Evolutionary conservation across 1,140 invertebrate genomes (phyloP).

Genomic region (Acromyrmex charruanus): DNA sequence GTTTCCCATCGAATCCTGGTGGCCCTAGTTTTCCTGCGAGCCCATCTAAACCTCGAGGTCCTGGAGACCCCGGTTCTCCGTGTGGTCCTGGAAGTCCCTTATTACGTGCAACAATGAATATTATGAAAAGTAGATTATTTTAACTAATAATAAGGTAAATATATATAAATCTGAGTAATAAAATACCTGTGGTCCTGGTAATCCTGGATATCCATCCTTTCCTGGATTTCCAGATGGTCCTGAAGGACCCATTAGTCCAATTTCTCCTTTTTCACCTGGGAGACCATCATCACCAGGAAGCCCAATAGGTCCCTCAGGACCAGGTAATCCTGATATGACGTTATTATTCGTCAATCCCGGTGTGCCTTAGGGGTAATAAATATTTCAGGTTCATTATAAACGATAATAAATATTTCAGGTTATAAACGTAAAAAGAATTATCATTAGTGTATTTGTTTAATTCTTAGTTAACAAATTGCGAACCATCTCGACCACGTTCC

Average conservation of each 20-base stretch:
- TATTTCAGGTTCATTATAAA: not conserved
- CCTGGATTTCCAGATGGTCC: slow-evolving; percentile 80
- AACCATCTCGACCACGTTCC: slow-evolving; percentile 76
- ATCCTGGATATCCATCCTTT: slow-evolving; percentile 77
- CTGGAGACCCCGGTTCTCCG: slow-evolving; percentile 80
- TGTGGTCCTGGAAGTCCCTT: slow-evolving; percentile 78
- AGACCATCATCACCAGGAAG: slow-evolving; percentile 81
- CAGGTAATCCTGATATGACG: slow-evolving; percentile 36
- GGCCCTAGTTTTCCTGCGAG: slow-evolving; percentile 75
- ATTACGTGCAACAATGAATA: slow-evolving; percentile 28
- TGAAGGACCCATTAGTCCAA: slow-evolving; percentile 78
- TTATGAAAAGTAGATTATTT: slow-evolving; percentile 1
- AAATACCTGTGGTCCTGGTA: slow-evolving; percentile 77
- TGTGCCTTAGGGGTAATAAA: slow-evolving; percentile 39
- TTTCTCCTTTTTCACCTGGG: slow-evolving; percentile 82
- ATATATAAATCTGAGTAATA: not conserved
- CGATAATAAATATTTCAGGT: not conserved
- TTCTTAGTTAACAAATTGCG: not conserved
- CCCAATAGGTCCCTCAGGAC: slow-evolving; percentile 56
- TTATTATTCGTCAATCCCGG: slow-evolving; percentile 39
- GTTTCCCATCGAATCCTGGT: slow-evolving; percentile 81
- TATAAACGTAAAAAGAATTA: not conserved
- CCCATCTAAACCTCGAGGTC: slow-evolving; percentile 81
- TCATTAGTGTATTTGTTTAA: not conserved
- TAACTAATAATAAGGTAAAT: slow-evolving; percentile 8